Evolutionary conservation across 2,113 vertebrate species (phyloP), one percentile per base, ranked within the genome.

Genomic region (Xenus cinereus): DNA sequence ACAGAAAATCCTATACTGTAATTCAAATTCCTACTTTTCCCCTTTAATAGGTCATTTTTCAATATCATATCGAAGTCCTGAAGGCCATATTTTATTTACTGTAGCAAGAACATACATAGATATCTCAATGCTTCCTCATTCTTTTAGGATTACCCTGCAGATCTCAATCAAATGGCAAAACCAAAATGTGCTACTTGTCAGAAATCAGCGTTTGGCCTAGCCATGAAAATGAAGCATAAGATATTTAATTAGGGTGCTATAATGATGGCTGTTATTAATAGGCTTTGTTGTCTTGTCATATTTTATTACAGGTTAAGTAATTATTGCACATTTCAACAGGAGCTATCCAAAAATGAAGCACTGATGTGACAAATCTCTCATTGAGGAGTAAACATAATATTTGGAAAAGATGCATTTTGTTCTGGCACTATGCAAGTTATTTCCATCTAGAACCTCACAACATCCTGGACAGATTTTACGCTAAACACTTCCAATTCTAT

Each of bases 1-100:
- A 59, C 51, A 24, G 37, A 74, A 89, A 96, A 84, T 88, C 92
- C 35, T 72, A 67, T 54, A 83, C 14, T 84, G 35, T 33, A 74
- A 77, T 67, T 67, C 41, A 84, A 46, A 81, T 86, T 77, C 79
- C 56, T 63, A 59, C 64, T 89, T 51, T 67, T 88, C 2, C 2
- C 12, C 23, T 88, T 86, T 86, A 84, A 90, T 22, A 86, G 16
- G 43, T 35, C 1, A 88, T 95, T 90, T 93, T 90, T 94, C 67
- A 92, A 86, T 67, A 94, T 69, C 21, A 51, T 37, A 74, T 54
- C 54, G 53, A 87, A 71, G 50, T 45, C 59, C 50, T 0, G 1
- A 73, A 94, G 56, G 75, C 10, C 51, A 72, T 71, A 92, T 94
- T 92, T 94, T 84, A 77, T 96, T 95, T 90, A 84, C 54, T 26